Percentiles rank a stretch among this genome's conserved stretches.
Evolutionary conservation across 2,888 invertebrate genomes (phyloP).

Genomic region (Balanococcus diminutus): DNA sequence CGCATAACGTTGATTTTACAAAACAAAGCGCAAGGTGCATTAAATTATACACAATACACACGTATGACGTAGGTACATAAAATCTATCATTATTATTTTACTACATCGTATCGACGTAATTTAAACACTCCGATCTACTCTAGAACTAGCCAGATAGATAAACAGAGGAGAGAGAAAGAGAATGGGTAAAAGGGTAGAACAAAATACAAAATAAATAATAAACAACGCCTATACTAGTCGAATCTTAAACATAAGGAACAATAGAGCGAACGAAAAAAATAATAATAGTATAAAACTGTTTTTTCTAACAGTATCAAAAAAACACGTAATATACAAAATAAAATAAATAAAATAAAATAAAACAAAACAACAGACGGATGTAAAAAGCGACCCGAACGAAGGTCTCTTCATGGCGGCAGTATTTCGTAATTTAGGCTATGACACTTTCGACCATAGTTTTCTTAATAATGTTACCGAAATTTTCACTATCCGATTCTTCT

Average conservation of each 20-base stretch:
- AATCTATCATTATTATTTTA: too few species aligned
- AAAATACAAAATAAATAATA: background rate
- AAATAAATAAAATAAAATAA: too few species aligned
- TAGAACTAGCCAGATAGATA: background rate
- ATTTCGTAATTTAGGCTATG: slow-evolving; percentile 69
- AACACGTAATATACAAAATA: slow-evolving; percentile 29
- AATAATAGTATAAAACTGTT: background rate
- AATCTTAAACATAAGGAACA: background rate
- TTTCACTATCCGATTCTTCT: slow-evolving; percentile 69
- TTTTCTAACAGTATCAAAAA: background rate
- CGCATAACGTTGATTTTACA: background rate
- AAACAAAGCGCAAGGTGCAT: background rate
- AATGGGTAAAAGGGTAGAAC: background rate
- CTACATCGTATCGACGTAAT: too few species aligned
- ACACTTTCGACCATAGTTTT: slow-evolving; percentile 91
- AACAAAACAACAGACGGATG: slow-evolving; percentile 17
- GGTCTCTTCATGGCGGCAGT: background rate
- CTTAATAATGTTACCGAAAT: slow-evolving; percentile 90
- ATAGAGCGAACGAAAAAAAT: slow-evolving; percentile 24
- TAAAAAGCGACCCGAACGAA: background rate
- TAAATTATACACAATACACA: background rate
- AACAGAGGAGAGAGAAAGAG: background rate
- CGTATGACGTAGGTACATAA: too few species aligned
- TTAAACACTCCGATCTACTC: background rate
- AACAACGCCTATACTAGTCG: background rate